Percentiles rank a stretch among this genome's conserved stretches.
Conservation (phyloP, 92 coral and sea anemone species). For the Porites rus region DNA sequence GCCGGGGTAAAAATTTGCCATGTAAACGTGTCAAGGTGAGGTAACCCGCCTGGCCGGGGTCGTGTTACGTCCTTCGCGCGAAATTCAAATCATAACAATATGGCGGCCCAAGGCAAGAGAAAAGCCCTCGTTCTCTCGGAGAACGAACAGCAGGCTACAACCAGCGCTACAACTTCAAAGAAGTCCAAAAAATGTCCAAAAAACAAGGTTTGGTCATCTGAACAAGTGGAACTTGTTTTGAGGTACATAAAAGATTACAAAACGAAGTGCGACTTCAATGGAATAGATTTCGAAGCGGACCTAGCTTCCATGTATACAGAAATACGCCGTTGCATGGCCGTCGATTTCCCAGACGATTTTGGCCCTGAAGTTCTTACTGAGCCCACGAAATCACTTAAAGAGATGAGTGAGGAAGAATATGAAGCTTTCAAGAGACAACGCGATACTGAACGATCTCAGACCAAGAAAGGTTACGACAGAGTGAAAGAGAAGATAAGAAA, state of each 20-base stretch:
- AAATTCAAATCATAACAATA: no score
- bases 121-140: no score
- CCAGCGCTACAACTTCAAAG: neutral
- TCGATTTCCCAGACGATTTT: slow-evolving; percentile 27
- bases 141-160: no score
- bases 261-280: slow-evolving; percentile 37
- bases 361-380: slow-evolving; percentile 22
- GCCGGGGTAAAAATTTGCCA: no score
- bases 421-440: neutral
- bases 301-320: slow-evolving; percentile 43
- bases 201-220: slow-evolving; percentile 1
- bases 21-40: no score
- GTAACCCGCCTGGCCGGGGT: no score
- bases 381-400: neutral
- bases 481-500: slow-evolving; percentile 40
- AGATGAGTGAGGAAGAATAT: slow-evolving; percentile 30
- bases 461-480: slow-evolving; percentile 45
- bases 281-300: slow-evolving; percentile 52
- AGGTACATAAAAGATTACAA: slow-evolving; percentile 45
- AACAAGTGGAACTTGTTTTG: slow-evolving; percentile 22
- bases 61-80: no score
- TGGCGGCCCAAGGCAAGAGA: no score
- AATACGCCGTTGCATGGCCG: slow-evolving; percentile 32
- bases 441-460: slow-evolving; percentile 17
- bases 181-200: neutral